A percentile compares a stretch with the other conserved stretches of the same genome.
Conservation (phyloP, 2,113 vertebrate genomes). For the Desmodus rotundus region DNA sequence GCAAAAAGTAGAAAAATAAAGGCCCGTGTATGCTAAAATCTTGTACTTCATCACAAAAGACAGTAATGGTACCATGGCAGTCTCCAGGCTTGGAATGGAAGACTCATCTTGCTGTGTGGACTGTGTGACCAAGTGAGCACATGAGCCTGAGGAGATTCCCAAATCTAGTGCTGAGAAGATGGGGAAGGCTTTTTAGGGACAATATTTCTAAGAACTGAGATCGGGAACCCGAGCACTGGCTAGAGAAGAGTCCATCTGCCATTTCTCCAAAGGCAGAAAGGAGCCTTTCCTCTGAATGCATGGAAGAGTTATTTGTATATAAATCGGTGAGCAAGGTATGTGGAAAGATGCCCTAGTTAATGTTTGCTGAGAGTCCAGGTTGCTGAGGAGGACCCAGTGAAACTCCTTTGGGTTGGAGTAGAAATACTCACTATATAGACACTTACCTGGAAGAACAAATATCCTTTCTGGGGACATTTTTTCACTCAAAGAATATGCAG, state of each 20-base stretch:
- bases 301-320: slow-evolving; percentile 67
- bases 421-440: slow-evolving; percentile 74
- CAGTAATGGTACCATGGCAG: neutral
- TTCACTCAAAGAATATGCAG: slow-evolving; percentile 59
- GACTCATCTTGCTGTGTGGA: neutral
- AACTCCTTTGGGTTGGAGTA: slow-evolving; percentile 56
- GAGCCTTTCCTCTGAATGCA: slow-evolving; percentile 69
- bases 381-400: slow-evolving; percentile 69
- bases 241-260: slow-evolving; percentile 54
- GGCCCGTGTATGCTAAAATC: neutral
- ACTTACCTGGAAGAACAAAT: slow-evolving; percentile 61
- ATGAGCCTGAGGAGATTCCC: slow-evolving; percentile 20
- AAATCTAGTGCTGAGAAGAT: slow-evolving; percentile 72
- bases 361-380: slow-evolving; percentile 74
- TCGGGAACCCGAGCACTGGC: slow-evolving; percentile 40
- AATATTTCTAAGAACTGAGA: slow-evolving; percentile 73
- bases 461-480: slow-evolving; percentile 37
- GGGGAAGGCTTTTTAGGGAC: slow-evolving; percentile 70
- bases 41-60: neutral
- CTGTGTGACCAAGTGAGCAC: neutral
- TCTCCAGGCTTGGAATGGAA: neutral
- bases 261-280: slow-evolving; percentile 66
- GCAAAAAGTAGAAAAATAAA: neutral
- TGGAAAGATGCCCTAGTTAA: slow-evolving; percentile 52
- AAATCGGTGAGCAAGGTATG: slow-evolving; percentile 73